Conservation (phyloP, 2,797 vertebrate genomes). For the Poeciliopsis presidionis region DNA sequence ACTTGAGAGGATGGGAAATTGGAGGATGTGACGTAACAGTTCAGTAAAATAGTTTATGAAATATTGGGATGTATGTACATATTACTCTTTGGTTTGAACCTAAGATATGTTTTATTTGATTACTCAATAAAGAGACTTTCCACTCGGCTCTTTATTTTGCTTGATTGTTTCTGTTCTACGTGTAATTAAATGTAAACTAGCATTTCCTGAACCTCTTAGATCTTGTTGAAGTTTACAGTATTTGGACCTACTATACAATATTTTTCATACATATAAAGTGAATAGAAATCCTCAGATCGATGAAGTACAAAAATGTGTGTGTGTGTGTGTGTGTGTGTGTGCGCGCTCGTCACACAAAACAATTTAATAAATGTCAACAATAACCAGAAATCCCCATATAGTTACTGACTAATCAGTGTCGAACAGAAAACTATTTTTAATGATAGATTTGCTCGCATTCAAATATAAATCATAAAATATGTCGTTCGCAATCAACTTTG, state of each 20-base stretch:
- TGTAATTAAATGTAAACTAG: neutral
- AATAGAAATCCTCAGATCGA: neutral
- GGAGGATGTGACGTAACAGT: conserved; percentile 17
- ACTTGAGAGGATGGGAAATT: neutral
- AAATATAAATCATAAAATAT: neutral
- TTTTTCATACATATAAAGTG: neutral
- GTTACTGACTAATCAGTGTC: neutral
- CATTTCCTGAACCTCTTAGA: neutral
- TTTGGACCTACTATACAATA: neutral
- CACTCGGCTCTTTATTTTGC: conserved; percentile 28
- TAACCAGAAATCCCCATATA: neutral
- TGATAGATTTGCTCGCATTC: neutral
- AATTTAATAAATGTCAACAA: neutral
- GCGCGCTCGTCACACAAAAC: neutral
- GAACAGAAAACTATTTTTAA: neutral
- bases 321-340: neutral
- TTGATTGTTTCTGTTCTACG: neutral
- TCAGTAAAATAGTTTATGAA: conserved; percentile 29
- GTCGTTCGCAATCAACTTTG: neutral
- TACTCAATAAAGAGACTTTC: conserved; percentile 68
- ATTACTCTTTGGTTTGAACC: conserved; percentile 36
- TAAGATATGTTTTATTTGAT: conserved; percentile 35
- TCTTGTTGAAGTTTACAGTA: neutral
- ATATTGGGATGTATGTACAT: conserved; percentile 36
- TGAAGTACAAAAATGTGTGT: neutral